Percentiles rank a stretch among this genome's conserved stretches.
Evolutionary conservation across 2,797 vertebrate species (phyloP).

Genomic region (Chaetodon trifasciatus): DNA sequence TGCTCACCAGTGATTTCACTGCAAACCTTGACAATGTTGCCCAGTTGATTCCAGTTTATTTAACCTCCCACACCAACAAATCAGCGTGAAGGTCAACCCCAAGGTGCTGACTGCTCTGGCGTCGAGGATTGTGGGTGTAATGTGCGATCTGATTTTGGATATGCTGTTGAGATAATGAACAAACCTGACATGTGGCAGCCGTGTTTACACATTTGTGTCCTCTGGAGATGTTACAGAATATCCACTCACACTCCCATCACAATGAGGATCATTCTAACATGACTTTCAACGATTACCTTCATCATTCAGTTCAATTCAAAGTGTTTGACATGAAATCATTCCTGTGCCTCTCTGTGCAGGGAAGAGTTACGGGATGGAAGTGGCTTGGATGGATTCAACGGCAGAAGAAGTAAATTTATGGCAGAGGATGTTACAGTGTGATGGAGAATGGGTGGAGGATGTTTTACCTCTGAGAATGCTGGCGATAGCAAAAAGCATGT

Average conservation of each 20-base stretch:
- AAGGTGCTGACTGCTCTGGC: no score
- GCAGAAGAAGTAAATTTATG: constrained; percentile 89
- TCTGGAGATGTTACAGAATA: neutral
- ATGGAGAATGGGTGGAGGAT: constrained; percentile 92
- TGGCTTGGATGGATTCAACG: constrained; percentile 96
- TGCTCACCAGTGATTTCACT: neutral
- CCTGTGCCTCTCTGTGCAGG: constrained; percentile 81
- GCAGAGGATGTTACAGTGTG: constrained; percentile 90
- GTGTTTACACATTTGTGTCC: neutral
- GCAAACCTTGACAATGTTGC: neutral
- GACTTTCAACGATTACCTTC: neutral
- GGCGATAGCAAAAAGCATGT: constrained; percentile 87
- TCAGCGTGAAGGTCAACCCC: neutral
- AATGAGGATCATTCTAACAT: neutral
- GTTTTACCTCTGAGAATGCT: constrained; percentile 92
- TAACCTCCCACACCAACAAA: neutral
- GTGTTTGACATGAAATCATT: neutral
- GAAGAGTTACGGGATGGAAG: constrained; percentile 91
- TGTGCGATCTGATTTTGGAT: neutral
- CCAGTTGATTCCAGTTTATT: neutral
- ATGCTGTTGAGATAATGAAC: neutral
- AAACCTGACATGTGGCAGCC: neutral
- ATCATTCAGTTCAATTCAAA: neutral
- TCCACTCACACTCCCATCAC: neutral
- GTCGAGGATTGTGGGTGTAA: neutral